These are phyloP conservation scores for Lagocephalus sceleratus DNA, from an alignment of 2,797 vertebrate genomes.

Conservation along the genomic window DNA sequence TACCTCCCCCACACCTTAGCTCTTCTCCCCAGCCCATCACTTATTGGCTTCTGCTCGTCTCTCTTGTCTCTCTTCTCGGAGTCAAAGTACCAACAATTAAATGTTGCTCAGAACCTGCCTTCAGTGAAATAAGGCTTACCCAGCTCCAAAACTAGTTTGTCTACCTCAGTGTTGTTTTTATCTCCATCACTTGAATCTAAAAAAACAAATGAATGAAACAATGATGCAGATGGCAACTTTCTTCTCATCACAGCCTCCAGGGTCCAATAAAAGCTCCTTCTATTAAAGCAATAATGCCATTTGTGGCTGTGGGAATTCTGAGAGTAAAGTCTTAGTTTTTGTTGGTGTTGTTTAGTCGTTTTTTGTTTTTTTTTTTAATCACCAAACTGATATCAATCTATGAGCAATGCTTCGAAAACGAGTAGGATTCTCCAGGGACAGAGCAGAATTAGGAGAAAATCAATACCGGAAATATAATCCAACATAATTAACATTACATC, in stretches of 20 bases:
- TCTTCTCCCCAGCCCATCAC: slow-evolving; percentile 29
- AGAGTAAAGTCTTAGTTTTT: slow-evolving; percentile 19
- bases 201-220: slow-evolving; percentile 13
- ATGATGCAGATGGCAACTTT: slow-evolving; percentile 26
- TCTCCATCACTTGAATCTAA: background rate
- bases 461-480: slow-evolving; percentile 29
- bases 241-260: slow-evolving; percentile 7
- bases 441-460: slow-evolving; percentile 24
- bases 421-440: slow-evolving; percentile 18
- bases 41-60: slow-evolving; percentile 37
- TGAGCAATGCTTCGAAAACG: slow-evolving; percentile 27
- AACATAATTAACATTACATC: slow-evolving; percentile 7
- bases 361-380: slow-evolving; percentile 13
- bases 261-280: slow-evolving; percentile 32
- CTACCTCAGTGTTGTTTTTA: too few relatives aligned
- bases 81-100: slow-evolving; percentile 41
- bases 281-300: slow-evolving; percentile 19
- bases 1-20: slow-evolving; percentile 19
- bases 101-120: slow-evolving; percentile 1
- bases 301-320: slow-evolving; percentile 5
- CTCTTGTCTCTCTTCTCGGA: slow-evolving; percentile 46
- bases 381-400: slow-evolving; percentile 27
- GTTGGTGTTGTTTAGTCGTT: too few relatives aligned
- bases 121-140: too few relatives aligned
- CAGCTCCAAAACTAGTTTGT: too few relatives aligned